Conservation (phyloP, 2,797 vertebrate species). For the Pagetopsis macropterus region DNA sequence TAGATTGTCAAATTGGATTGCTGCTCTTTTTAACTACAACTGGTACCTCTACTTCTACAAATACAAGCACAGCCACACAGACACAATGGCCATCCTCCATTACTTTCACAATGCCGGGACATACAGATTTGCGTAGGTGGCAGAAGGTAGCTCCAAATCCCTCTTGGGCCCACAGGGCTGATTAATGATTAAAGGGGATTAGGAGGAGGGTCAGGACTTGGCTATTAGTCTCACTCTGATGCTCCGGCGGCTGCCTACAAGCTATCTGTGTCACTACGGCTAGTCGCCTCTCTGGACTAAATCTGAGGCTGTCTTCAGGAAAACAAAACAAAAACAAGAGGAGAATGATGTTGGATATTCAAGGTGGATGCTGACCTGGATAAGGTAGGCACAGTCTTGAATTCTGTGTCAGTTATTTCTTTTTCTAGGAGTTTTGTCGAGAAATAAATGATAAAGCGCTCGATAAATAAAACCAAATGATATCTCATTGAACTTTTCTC, state of each 20-base stretch:
- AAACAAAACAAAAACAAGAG: slow-evolving; percentile 18
- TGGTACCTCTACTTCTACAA: neutral
- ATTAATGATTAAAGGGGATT: slow-evolving; percentile 87
- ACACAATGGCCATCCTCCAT: slow-evolving; percentile 18
- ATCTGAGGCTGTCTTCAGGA: slow-evolving; percentile 38
- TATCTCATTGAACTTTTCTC: neutral
- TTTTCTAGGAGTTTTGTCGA: neutral
- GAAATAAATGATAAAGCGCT: too few relatives aligned
- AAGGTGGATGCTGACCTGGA: slow-evolving; percentile 26
- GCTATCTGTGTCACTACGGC: slow-evolving; percentile 45
- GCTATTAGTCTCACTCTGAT: slow-evolving; percentile 62
- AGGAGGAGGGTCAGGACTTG: slow-evolving; percentile 74
- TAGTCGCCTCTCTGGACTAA: slow-evolving; percentile 31
- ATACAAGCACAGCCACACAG: slow-evolving; percentile 1
- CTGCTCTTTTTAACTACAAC: neutral
- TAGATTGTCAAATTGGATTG: neutral
- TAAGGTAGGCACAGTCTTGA: slow-evolving; percentile 36
- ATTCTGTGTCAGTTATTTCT: slow-evolving; percentile 16
- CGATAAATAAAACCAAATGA: neutral
- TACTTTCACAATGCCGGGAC: slow-evolving; percentile 47
- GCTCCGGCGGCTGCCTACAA: slow-evolving; percentile 40
- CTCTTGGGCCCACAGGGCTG: slow-evolving; percentile 73
- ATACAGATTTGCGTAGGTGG: slow-evolving; percentile 77
- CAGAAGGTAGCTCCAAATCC: slow-evolving; percentile 85
- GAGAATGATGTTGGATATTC: slow-evolving; percentile 7